Base-by-base conservation (phyloP, 2,797 vertebrate species). In the Rousettus madagascariensis region DNA sequence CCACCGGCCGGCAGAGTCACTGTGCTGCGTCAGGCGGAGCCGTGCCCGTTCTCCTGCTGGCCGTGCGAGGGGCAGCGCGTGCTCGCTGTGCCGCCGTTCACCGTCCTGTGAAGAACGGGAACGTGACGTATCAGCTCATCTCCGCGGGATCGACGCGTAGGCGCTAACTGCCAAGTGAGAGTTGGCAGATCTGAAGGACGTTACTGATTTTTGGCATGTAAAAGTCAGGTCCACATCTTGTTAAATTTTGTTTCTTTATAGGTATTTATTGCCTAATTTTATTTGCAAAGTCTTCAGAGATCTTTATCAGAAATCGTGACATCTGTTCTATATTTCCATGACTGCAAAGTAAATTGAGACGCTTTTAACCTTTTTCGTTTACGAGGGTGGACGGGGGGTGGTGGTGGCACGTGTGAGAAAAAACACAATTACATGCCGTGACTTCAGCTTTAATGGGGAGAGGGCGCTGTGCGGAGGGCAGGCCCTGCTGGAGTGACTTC, bases 261-360 rank as follows among this genome's bases (percentile, higher is more conserved):
- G 26, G 57, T 74, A 2, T 66, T 33, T 51, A 6, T 53, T 10
- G 15, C 69, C 59, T 69, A 7, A 20, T 53, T 86, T 19, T 83
- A n/a, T 79, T 83, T 85, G 61, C 43, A 53, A 61, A 59, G 33
- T 80, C 66, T 91, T 51, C 33, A 53, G 75, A 94, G 78, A n/a
- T 24, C 74, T 79, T 71, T 51, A 15, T 36, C 41, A 69, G 91
- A 91, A 85, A 43, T 38, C 12, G 2, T 46, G 75, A 5, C 12
- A 0, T 91, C 72, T 88, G 0, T 63, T 6, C 15, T 10, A 1
- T 26, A 2, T 82, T 90, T 84, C 30, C 36, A 13, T 38, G 49
- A n/a, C 51, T 53, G 3, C 38, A 49, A 41, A 71, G 19, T 41
- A 41, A 59, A 66, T 7, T 43, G 43, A 57, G 26, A 38, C 49